phyloP scores from a whole-genome alignment of 1,140 invertebrate species.

The Linepithema humile region DNA sequence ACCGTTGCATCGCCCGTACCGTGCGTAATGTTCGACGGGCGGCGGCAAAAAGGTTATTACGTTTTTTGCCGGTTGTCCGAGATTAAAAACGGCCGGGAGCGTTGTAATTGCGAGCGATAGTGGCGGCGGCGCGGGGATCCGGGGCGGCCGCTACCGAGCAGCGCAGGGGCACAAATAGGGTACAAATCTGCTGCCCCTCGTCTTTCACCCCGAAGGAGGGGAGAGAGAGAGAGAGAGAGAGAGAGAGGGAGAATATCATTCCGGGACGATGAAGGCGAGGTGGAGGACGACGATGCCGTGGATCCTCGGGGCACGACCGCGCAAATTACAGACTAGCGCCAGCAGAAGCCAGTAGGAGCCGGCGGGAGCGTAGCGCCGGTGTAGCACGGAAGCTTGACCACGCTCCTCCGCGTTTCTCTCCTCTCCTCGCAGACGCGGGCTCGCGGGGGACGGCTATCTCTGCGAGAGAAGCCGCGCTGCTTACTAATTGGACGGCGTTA shows the following conservation, averaged over 20 bases:
- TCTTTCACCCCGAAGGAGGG: slow-evolving; percentile 12
- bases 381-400: slow-evolving; percentile 73
- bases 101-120: slow-evolving; percentile 75
- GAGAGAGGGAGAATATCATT: slow-evolving; percentile 73
- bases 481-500: slow-evolving; percentile 46
- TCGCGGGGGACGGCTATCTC: slow-evolving; percentile 3
- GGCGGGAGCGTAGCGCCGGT: slow-evolving; percentile 54
- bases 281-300: slow-evolving; percentile 52
- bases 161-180: slow-evolving; percentile 33
- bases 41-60: slow-evolving; percentile 73
- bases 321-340: slow-evolving; percentile 78
- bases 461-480: slow-evolving; percentile 21
- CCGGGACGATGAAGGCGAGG: slow-evolving; percentile 64
- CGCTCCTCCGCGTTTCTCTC: slow-evolving; percentile 39
- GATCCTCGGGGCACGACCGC: slow-evolving; percentile 77
- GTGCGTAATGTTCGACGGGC: slow-evolving; percentile 63
- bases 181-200: slow-evolving; percentile 36
- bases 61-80: slow-evolving; percentile 72
- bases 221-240: slow-evolving; percentile 1
- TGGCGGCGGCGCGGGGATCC: slow-evolving; percentile 35
- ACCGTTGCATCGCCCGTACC: neutral
- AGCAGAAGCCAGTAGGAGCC: slow-evolving; percentile 66
- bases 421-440: neutral
- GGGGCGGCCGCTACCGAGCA: slow-evolving; percentile 62
- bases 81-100: slow-evolving; percentile 73